A percentile compares a stretch with the other conserved stretches of the same genome.
Evolutionary conservation across 1,140 invertebrate genomes (phyloP).

Genomic region (Latrodectus geometricus): DNA sequence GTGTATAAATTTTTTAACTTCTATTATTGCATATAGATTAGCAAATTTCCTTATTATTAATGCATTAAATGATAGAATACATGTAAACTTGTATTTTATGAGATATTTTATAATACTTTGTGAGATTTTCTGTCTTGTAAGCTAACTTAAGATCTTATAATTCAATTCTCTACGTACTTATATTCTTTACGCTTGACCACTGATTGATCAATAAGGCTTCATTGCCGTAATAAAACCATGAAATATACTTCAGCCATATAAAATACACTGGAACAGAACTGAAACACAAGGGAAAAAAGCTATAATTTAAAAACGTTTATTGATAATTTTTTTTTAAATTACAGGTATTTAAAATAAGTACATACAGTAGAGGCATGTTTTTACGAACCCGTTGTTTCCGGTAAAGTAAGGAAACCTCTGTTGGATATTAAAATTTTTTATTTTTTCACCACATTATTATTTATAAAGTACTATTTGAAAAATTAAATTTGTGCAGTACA

Average conservation of each 20-base stretch:
- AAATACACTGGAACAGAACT: conserved; percentile 90
- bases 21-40: too few relatives aligned
- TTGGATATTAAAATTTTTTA: not conserved
- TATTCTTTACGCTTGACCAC: conserved; percentile 85
- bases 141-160: too few relatives aligned
- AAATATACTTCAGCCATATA: conserved; percentile 90
- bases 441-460: too few relatives aligned
- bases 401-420: not conserved
- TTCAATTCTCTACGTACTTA: conserved; percentile 66
- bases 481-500: too few relatives aligned
- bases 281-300: conserved; percentile 66
- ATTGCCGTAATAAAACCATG: conserved; percentile 95
- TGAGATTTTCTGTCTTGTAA: too few relatives aligned
- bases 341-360: not conserved
- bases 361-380: not conserved
- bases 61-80: too few relatives aligned
- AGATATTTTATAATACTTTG: too few relatives aligned
- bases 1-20: too few relatives aligned
- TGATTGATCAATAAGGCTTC: conserved; percentile 95
- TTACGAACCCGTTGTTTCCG: not conserved
- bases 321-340: not conserved
- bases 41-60: too few relatives aligned
- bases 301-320: too few relatives aligned
- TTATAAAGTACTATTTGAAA: too few relatives aligned
- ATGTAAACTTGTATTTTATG: too few relatives aligned